phyloP scores from a whole-genome alignment of 2,113 vertebrate species.

The Gymnobelideus leadbeateri region DNA sequence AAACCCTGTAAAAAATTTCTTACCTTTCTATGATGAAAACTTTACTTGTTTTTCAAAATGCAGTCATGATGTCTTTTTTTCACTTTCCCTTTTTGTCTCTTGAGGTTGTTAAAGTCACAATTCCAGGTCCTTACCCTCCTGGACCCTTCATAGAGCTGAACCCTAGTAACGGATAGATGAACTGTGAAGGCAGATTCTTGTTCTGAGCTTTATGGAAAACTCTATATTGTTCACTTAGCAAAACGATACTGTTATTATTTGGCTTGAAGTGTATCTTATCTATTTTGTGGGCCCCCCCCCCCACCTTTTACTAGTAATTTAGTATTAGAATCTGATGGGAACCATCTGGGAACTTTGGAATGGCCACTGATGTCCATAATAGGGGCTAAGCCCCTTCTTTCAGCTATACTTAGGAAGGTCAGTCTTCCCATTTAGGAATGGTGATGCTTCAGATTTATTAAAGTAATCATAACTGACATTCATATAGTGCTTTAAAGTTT shows the following conservation, averaged over 20 bases:
- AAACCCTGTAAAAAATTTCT: too few relatives aligned
- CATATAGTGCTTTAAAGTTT: neutral
- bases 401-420: neutral
- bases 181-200: neutral
- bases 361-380: neutral
- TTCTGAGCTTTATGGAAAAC: neutral
- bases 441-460: neutral
- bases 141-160: neutral
- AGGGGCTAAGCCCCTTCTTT: neutral
- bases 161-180: neutral
- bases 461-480: neutral
- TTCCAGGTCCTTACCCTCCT: too few relatives aligned
- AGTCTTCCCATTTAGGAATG: neutral
- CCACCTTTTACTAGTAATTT: neutral
- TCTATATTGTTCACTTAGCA: neutral
- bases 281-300: neutral
- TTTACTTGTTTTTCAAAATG: neutral
- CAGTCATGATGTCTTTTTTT: neutral
- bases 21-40: neutral
- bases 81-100: neutral
- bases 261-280: neutral
- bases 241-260: neutral
- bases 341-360: neutral
- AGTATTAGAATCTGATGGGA: neutral
- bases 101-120: neutral